Conservation (phyloP, 2,797 vertebrate species). For the Chelon labrosus region DNA sequence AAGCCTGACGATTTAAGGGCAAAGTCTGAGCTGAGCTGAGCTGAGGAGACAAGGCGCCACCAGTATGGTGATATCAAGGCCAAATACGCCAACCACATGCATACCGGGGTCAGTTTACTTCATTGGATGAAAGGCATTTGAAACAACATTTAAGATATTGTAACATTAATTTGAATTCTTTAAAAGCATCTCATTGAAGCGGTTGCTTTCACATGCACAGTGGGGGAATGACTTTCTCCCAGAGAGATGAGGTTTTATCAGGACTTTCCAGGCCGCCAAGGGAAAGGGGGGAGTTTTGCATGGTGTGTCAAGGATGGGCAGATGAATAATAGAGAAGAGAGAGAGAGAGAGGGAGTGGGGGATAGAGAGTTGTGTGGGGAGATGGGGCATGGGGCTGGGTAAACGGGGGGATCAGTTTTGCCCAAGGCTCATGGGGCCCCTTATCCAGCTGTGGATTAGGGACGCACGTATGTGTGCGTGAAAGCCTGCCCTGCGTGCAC, state of each 20-base stretch:
- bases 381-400: constrained; percentile 35
- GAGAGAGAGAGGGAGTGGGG: constrained; percentile 4
- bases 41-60: background rate
- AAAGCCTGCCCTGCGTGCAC: constrained; percentile 3
- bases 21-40: constrained; percentile 15
- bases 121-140: constrained; percentile 2
- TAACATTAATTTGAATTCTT: constrained; percentile 43
- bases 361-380: constrained; percentile 49
- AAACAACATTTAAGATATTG: constrained; percentile 9
- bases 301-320: constrained; percentile 41
- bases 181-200: constrained; percentile 10
- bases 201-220: constrained; percentile 21
- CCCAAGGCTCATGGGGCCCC: constrained; percentile 57
- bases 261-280: constrained; percentile 58
- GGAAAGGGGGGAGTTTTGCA: constrained; percentile 32
- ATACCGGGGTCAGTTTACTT: too few relatives aligned
- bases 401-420: constrained; percentile 63
- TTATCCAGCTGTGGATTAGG: constrained; percentile 69
- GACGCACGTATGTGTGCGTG: constrained; percentile 21
- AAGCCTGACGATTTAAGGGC: constrained; percentile 42
- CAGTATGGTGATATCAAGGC: too few relatives aligned
- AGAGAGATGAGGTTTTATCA: constrained; percentile 65
- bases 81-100: too few relatives aligned
- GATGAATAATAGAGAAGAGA: constrained; percentile 45
- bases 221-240: constrained; percentile 37